Base-by-base conservation (phyloP, 2,888 invertebrate genomes). In the Bimastos eiseni region DNA sequence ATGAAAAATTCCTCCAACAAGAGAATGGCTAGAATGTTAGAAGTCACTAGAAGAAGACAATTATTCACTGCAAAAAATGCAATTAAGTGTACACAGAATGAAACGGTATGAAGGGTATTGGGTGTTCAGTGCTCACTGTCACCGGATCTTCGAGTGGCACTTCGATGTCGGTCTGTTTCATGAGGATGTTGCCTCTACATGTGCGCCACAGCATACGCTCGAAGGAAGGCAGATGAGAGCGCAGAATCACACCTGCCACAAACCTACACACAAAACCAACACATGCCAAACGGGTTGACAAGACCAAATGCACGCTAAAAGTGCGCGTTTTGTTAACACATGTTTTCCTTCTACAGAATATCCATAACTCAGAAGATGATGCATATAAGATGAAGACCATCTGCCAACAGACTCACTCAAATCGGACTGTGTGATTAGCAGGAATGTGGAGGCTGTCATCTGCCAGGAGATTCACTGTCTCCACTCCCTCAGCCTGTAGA, bases 171-270 rank as follows among this genome's bases (percentile, higher is more conserved):
- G 98, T 98, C 95, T 98, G 98, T 44, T 98, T 96, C 90, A 99
- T 96, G 95, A 99, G 99, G 89, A 99, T 99, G 92, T 95, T 95
- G 93, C 99, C 99, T 92, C 99, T 96, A 94, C 98, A 99, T 37
- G 98, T 98, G 93, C 99, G 97, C 99, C 99, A 99, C 93, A 99
- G 95, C 97, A 99, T 98, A 49, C 99, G 96, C 96, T 99, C 99
- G 95, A 99, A 99, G 15, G 98, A 97, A 49, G 98, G 98, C 92
- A 99, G 97, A 92, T 98, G 97, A 95, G 99, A 99, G 90, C 98
- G 96, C 91, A 97, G 96, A 93, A 99, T 98, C 91, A 99, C 99
- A 93, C 99, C 99, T 94, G 99, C 98, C 93, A 99, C 98, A 96
- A 91, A 92, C 90, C 91, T 91, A 90, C 24, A 33, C 33, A 41